phyloP scores from a whole-genome alignment of 2,888 invertebrate genomes.

The Laothoe populi region DNA sequence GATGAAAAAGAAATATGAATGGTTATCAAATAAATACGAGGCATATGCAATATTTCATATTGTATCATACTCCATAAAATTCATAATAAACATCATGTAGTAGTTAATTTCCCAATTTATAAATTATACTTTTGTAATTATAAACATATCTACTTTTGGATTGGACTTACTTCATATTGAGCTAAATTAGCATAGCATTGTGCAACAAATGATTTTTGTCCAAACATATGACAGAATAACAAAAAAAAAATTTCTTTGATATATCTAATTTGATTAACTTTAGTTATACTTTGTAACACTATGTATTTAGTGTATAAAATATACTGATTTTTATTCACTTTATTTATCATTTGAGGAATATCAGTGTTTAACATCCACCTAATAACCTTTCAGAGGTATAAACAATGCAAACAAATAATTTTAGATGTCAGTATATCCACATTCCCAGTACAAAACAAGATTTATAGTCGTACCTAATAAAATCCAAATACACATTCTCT shows the following conservation, averaged over 20 bases:
- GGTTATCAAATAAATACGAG: constrained; percentile 16
- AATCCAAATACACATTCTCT: no score
- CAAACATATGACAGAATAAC: background rate
- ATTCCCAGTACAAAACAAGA: background rate
- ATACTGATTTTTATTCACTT: background rate
- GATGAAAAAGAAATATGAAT: constrained; percentile 12
- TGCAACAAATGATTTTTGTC: background rate
- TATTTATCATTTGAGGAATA: no score
- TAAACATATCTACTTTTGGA: background rate
- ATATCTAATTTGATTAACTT: background rate
- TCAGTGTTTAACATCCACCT: no score
- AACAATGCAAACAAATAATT: background rate
- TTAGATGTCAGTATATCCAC: background rate
- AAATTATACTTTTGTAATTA: background rate
- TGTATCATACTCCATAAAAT: constrained; percentile 5
- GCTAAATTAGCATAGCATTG: background rate
- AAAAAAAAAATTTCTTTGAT: background rate
- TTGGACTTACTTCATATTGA: background rate
- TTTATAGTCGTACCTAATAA: background rate
- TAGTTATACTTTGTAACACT: background rate
- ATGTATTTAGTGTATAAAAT: background rate
- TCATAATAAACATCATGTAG: background rate
- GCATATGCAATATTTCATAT: constrained; percentile 16
- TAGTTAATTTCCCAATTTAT: background rate
- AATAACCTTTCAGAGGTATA: no score